Base-by-base conservation (phyloP, 2,797 vertebrate genomes). In the Luscinia luscinia region DNA sequence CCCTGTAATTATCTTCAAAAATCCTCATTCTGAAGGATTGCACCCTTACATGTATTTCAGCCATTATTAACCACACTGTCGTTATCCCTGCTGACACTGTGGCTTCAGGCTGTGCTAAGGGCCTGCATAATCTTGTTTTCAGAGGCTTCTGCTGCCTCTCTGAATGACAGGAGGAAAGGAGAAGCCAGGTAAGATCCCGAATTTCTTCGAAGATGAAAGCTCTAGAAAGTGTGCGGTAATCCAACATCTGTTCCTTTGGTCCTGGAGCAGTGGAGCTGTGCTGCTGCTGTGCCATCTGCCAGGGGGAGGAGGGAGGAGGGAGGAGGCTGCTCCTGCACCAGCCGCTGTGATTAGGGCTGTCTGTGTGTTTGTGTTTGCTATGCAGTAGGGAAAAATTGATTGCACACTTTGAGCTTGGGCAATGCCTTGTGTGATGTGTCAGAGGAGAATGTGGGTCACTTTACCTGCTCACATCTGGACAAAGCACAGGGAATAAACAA, bases 241-340 rank as follows among this genome's bases (percentile, higher is more conserved):
- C 26, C 48, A 90, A 69, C 92, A 95, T 89, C 90, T 96, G 84
- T 67, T 94, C 38, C 73, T 59, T 45, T 45, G 59, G 66, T 68
- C 76, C 73, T 32, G 69, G 84, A 89, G 89, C 69, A 57, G 73
- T 38, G 92, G 74, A 69, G 76, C 55, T 69, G 68, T 22, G 74
- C 68, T 93, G 91, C 90, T 90, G 86, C 58, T 84, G 63, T 95
- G 86, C 92, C 81, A 95, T 90, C 81, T 93, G 84, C 86, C 87
- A 93, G 72, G 6, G 11, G 64, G 76, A 80, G 79, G 67, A 82
- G 70, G 55, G 48, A 38, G 9, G 48, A 49, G 48, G 55, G 55
- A 69, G 18, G 34, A 43, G 27, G 57, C 38, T 84, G 59, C 45
- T 84, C 70, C 61, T 62, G 49, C 30, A 1, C 41, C 89, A 79